A percentile compares a stretch with the other conserved stretches of the same genome.
These are phyloP conservation scores for Meliscaeva auricollis DNA, from an alignment of 2,888 invertebrate species.

Conservation along the genomic window DNA sequence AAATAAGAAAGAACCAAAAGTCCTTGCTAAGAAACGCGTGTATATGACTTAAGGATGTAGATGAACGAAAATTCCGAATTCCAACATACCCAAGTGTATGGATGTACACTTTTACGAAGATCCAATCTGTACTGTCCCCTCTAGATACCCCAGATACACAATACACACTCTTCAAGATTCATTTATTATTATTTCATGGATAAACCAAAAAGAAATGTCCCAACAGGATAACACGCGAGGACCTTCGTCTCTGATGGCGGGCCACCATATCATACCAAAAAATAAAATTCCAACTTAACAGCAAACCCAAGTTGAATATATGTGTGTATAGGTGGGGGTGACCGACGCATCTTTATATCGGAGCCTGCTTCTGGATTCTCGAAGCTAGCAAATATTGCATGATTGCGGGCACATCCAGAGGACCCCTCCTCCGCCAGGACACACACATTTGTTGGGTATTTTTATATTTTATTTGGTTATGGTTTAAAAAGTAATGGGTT, in stretches of 20 bases:
- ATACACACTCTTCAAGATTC: conserved; percentile 61
- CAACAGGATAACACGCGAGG: conserved; percentile 64
- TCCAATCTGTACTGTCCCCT: conserved; percentile 67
- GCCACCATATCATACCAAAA: conserved; percentile 43
- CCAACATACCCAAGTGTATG: conserved; percentile 48
- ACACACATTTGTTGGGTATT: conserved; percentile 51
- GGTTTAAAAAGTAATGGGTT: conserved; percentile 75
- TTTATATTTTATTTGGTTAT: conserved; percentile 76
- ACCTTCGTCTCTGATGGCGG: not conserved
- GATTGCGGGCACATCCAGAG: conserved; percentile 44
- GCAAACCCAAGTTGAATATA: conserved; percentile 7
- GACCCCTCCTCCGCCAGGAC: conserved; percentile 37
- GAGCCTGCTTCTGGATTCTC: conserved; percentile 16
- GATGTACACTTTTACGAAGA: conserved; percentile 22
- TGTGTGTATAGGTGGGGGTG: not conserved
- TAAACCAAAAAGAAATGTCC: conserved; percentile 66
- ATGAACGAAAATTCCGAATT: conserved; percentile 63
- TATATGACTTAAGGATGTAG: conserved; percentile 50
- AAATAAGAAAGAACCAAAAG: not conserved
- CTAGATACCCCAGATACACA: conserved; percentile 38
- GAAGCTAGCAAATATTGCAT: conserved; percentile 68
- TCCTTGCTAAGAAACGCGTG: conserved; percentile 36
- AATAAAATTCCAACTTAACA: conserved; percentile 71
- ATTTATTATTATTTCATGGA: conserved; percentile 76
- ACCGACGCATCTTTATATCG: conserved; percentile 17